These are phyloP conservation scores for Dryococelus australis DNA, from an alignment of 2,888 invertebrate species.

Conservation along the genomic window DNA sequence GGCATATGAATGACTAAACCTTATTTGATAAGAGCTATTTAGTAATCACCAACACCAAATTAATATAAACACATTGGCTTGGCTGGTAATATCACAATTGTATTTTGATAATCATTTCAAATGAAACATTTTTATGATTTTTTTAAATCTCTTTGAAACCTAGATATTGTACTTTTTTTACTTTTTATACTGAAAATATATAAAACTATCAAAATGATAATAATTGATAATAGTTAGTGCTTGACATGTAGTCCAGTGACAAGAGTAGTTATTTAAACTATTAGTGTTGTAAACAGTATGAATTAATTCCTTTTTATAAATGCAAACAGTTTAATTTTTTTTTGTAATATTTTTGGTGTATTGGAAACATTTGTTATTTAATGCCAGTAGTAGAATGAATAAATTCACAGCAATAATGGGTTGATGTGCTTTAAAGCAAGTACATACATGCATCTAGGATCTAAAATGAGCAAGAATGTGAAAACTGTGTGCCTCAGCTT, in stretches of 20 bases:
- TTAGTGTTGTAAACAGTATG: background rate
- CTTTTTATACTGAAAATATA: background rate
- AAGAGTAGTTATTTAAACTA: background rate
- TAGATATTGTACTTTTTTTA: conserved; percentile 16
- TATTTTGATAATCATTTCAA: background rate
- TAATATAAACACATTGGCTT: background rate
- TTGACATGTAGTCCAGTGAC: background rate
- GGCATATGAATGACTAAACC: background rate
- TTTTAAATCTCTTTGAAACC: background rate
- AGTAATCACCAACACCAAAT: conserved; percentile 1
- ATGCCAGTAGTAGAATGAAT: background rate
- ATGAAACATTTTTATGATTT: background rate
- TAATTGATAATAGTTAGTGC: conserved; percentile 16
- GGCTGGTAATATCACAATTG: conserved; percentile 8
- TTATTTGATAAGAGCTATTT: background rate
- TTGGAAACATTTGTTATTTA: background rate
- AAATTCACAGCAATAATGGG: background rate
- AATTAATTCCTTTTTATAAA: background rate
- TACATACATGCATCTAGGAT: background rate
- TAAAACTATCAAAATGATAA: background rate
- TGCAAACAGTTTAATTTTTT: background rate
- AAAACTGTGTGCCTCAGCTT: background rate
- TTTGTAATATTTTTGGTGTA: background rate
- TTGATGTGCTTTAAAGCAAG: background rate
- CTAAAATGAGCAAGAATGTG: background rate